Evolutionary conservation across 2,797 vertebrate species (phyloP).

Genomic region (Forpus xanthops): DNA sequence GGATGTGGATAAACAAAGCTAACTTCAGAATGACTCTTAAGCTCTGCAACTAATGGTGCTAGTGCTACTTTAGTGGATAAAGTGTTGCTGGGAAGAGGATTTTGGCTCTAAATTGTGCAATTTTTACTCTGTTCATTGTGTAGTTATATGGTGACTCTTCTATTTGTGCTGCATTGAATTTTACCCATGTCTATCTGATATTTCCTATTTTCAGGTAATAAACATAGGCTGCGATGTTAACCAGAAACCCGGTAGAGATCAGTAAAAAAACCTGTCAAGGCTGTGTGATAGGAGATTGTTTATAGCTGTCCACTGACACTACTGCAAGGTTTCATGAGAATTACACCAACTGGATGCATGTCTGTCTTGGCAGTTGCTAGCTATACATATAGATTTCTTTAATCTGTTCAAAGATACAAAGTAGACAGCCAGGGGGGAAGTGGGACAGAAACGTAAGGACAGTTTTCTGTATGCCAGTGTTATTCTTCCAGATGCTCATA

Average conservation of each 20-base stretch:
- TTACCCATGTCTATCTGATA: background rate
- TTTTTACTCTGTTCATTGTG: background rate
- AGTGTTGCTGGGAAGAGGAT: background rate
- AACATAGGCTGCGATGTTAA: background rate
- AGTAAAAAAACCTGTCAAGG: background rate
- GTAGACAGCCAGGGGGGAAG: background rate
- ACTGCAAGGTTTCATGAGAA: background rate
- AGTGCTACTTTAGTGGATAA: background rate
- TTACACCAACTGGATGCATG: background rate
- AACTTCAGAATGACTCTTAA: background rate
- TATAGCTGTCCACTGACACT: background rate
- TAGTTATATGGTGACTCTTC: background rate
- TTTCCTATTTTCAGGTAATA: background rate
- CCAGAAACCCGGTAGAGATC: background rate
- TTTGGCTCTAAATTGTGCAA: background rate
- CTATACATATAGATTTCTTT: background rate
- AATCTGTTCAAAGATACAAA: background rate
- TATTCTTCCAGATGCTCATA: background rate
- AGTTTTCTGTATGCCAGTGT: background rate
- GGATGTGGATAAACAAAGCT: background rate
- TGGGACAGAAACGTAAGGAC: background rate
- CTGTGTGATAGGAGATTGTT: background rate
- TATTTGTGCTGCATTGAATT: background rate
- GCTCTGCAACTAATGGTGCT: background rate
- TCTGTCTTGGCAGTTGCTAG: background rate